phyloP scores from a whole-genome alignment of 2,113 vertebrate genomes.

The Dryoscopus gambensis region DNA sequence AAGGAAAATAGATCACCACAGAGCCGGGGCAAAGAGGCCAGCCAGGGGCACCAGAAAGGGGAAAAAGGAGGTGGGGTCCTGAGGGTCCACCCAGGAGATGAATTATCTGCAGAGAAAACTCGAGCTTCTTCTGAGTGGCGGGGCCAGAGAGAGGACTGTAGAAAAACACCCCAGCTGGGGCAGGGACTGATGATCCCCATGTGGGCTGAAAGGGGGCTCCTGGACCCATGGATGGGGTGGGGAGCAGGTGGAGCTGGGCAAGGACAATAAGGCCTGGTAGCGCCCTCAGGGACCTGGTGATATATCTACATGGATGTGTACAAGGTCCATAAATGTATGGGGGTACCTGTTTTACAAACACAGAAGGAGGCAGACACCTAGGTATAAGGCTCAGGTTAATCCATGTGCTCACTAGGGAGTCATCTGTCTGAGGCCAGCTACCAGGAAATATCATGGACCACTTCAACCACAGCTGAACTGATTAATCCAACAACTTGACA shows the following conservation, averaged over 20 bases:
- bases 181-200: neutral
- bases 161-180: neutral
- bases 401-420: neutral
- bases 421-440: neutral
- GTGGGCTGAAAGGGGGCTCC: neutral
- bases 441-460: neutral
- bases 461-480: neutral
- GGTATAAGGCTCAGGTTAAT: neutral
- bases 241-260: neutral
- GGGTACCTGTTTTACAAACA: neutral
- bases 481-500: neutral
- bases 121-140: neutral
- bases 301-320: neutral
- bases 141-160: neutral
- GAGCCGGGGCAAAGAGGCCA: neutral
- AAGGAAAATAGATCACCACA: too few species aligned
- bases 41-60: neutral
- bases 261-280: neutral
- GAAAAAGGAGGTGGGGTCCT: fast-evolving
- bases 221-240: neutral
- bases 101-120: neutral
- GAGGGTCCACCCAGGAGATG: neutral
- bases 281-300: neutral
- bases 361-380: neutral
- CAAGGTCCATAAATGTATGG: neutral